Base-by-base conservation (phyloP, 2,113 vertebrate species). In the Caretta caretta region DNA sequence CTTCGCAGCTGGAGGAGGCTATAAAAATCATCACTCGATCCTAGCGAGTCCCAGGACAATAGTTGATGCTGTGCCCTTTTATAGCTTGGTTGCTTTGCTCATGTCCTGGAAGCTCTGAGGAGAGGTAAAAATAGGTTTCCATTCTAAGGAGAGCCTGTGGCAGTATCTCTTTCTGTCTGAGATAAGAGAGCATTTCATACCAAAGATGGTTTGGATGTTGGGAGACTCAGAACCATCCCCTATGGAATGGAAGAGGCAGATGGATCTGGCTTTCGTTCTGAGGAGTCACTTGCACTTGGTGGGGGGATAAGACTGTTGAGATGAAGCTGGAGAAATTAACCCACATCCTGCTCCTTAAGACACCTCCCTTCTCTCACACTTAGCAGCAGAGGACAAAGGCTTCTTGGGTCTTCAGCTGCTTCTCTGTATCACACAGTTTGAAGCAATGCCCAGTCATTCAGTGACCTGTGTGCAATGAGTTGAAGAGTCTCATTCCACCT, bases 201-300 rank as follows among this genome's bases (percentile, higher is more conserved):
- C 97, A 97, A 97, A 97, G 90, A 97, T 94, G 93, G 97, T 96
- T 94, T 94, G 96, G 69, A 86, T 84, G 90, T 89, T 91, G 75
- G 95, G 65, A 94, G 56, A 53, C 86, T 53, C 84, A 51, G 48
- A 1, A 1, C 86, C 54, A 79, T 11, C 35, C 25, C 62, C 25
- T 5, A 59, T 25, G 80, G 69, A 89, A 81, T 0, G 8, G 69
- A 78, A 59, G 85, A 94, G 75, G 27, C 46, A 48, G 62, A 90
- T 0, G 13, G 75, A 91, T 84, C n/a, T 87, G 88, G 82, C 49
- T 88, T 75, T 93, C 24, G 83, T 57, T 83, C 48, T 1, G 9
- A 8, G 72, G 83, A 82, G 91, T 86, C 93, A 92, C 56, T 79
- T 25, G 35, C 1, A 0, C 49, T 13, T 0, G 0, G 8, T 42